A percentile compares a stretch with the other conserved stretches of the same genome.
Evolutionary conservation across 2,113 vertebrate genomes (phyloP).

Genomic region (Triplophysa tibetana): DNA sequence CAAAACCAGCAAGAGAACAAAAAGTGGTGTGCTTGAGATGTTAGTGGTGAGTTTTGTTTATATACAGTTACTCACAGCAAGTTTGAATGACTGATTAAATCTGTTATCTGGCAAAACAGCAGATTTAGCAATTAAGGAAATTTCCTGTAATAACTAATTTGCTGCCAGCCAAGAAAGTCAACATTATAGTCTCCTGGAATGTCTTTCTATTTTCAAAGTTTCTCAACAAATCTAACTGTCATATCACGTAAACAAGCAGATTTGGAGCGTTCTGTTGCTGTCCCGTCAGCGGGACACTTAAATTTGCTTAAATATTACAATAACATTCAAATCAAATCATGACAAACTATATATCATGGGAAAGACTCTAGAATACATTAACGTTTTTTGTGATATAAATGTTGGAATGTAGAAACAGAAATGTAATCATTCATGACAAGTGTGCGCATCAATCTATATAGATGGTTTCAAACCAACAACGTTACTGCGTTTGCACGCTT

Average conservation of each 20-base stretch:
- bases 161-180: neutral
- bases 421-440: too few species aligned
- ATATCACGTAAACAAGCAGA: neutral
- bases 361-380: too few species aligned
- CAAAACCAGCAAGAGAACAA: neutral
- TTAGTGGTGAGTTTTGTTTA: neutral
- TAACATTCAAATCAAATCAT: too few species aligned
- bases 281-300: too few species aligned
- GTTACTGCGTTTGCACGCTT: too few species aligned
- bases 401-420: too few species aligned
- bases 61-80: neutral
- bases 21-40: neutral
- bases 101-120: neutral
- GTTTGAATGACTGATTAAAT: neutral
- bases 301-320: too few species aligned
- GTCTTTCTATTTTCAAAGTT: neutral
- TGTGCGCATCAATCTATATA: too few species aligned
- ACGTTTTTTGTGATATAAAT: too few species aligned
- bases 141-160: neutral
- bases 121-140: slow-evolving; percentile 4
- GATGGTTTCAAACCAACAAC: too few species aligned
- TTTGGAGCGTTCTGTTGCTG: neutral
- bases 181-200: neutral
- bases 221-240: neutral
- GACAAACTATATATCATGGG: too few species aligned